Conservation (phyloP, 2,888 invertebrate species). For the Glaucopsyche alexis region DNA sequence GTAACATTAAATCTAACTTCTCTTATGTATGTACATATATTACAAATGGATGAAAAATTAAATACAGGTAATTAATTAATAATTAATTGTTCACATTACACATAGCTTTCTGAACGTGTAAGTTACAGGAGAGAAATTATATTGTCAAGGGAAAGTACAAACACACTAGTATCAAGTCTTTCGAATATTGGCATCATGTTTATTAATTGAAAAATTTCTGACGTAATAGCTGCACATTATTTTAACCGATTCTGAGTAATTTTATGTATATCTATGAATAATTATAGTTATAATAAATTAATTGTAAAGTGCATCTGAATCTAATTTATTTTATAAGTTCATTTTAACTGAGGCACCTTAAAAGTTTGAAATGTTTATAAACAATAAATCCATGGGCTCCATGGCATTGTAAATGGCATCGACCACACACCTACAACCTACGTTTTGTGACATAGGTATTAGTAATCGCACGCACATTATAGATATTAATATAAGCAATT, state of each 20-base stretch:
- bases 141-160: constrained; percentile 15
- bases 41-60: constrained; percentile 20
- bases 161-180: not conserved
- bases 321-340: not conserved
- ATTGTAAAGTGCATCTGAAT: not conserved
- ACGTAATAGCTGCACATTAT: not conserved
- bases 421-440: not conserved
- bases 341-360: not conserved
- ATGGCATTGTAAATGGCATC: no score
- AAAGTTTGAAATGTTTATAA: no score
- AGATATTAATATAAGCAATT: constrained; percentile 1
- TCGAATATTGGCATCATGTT: not conserved
- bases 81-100: constrained; percentile 17
- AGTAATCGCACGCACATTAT: constrained; percentile 2
- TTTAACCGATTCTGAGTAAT: not conserved
- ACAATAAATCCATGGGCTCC: no score
- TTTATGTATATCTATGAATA: not conserved
- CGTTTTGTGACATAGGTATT: not conserved
- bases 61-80: no score
- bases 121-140: not conserved
- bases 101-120: not conserved
- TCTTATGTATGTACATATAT: constrained; percentile 29
- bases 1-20: constrained; percentile 23
- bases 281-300: not conserved
- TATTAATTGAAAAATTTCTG: not conserved